Base-by-base conservation (phyloP, 1,140 invertebrate genomes). In the Acromyrmex charruanus region DNA sequence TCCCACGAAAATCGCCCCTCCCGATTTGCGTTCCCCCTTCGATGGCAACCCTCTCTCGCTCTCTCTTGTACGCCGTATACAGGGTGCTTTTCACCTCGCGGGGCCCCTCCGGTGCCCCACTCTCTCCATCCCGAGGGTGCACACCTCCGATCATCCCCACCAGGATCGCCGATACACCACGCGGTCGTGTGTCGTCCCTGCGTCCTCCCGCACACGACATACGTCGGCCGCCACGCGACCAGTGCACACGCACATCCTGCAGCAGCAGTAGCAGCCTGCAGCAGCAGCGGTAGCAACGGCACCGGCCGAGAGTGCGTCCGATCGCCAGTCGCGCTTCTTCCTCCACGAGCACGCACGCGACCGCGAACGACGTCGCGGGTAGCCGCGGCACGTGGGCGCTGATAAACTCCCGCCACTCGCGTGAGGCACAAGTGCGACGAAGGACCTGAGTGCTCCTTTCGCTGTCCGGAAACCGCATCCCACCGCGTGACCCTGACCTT, bases 191-290 rank as follows among this genome's bases (percentile, higher is more conserved):
- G 94, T 95, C 94, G 92, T 89, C 79, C 89, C 87, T 77, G 58
- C 61, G 93, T 93, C 91, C 93, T 92, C 93, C 92, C 91, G 93
- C 95, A 95, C 94, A 95, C 94, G 95, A 95, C 95, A 95, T 94
- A 95, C 95, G 95, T 95, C 94, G 87, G 93, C 93, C 95, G 95
- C 94, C 95, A 95, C 94, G 95, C 95, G 95, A 95, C 95, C 94
- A 90, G 92, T 94, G 92, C 93, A 94, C 94, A 95, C 93, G 94
- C 92, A 92, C 91, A 81, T 77, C 89, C 86, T 85, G 85, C 88
- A 89, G 72, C 39, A 61, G 49, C 25, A 49, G 16, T 2, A 61
- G 21, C 55, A 31, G 31, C 5, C 31, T 31, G 31, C 31, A 55
- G 53, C 55, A 58, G 55, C 55, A 58, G 55, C 55, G 18, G 53